A percentile compares a stretch with the other conserved stretches of the same genome.
Evolutionary conservation across 2,797 vertebrate species (phyloP).

Genomic region (Danio albolineatus): DNA sequence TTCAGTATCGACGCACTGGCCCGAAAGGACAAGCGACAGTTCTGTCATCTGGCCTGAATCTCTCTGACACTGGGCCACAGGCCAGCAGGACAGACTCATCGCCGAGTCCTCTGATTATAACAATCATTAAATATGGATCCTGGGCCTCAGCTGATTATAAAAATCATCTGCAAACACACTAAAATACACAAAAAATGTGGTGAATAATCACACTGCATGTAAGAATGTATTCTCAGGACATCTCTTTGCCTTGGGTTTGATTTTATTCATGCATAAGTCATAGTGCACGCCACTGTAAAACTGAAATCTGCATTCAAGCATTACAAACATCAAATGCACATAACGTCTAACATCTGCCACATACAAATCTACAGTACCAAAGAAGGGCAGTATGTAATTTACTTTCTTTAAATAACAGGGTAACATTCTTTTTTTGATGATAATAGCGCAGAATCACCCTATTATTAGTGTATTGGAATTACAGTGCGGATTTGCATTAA

Average conservation of each 20-base stretch:
- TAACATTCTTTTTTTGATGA: conserved; percentile 55
- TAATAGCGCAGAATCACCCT: conserved; percentile 54
- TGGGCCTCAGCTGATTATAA: neutral
- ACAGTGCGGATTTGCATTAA: conserved; percentile 52
- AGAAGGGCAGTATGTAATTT: conserved; percentile 55
- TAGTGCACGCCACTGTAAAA: neutral
- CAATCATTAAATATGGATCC: neutral
- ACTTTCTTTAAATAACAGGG: conserved; percentile 57
- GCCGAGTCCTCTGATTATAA: neutral
- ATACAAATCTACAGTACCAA: conserved; percentile 23
- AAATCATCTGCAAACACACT: neutral
- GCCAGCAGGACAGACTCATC: neutral
- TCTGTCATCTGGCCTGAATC: neutral
- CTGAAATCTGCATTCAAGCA: conserved; percentile 14
- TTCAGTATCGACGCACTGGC: neutral
- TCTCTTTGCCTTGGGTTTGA: neutral
- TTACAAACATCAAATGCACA: conserved; percentile 26
- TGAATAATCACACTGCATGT: conserved; percentile 1
- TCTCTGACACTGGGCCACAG: neutral
- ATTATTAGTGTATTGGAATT: conserved; percentile 61
- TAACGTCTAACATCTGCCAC: conserved; percentile 6
- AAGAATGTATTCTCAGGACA: conserved; percentile 1
- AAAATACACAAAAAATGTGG: neutral
- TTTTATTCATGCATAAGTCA: neutral
- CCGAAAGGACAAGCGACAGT: neutral